Evolutionary conservation across 2,888 invertebrate genomes (phyloP).

Genomic region (Drosophila sordidula): DNA sequence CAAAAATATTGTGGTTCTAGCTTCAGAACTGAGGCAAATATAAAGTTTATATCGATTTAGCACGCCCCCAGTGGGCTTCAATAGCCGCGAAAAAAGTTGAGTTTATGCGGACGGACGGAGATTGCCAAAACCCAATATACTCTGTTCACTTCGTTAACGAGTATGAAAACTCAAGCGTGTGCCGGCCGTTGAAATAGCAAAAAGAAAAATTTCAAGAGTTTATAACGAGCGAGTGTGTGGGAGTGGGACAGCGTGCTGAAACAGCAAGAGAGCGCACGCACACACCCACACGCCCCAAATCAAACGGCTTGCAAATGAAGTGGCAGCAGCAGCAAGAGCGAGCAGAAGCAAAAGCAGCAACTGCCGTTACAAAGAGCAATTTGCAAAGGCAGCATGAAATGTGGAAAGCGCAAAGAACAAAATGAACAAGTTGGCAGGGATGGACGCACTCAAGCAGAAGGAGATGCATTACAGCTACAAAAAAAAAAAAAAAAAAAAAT

Average conservation of each 20-base stretch:
- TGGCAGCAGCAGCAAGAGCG: conserved; percentile 40
- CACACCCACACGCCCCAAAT: conserved; percentile 28
- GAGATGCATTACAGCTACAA: conserved; percentile 38
- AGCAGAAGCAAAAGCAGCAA: conserved; percentile 25
- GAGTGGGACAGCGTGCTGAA: conserved; percentile 14
- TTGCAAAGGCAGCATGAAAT: conserved; percentile 36
- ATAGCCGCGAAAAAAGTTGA: too few species aligned
- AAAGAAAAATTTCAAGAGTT: background rate
- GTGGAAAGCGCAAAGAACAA: conserved; percentile 36
- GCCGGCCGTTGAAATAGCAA: conserved; percentile 44
- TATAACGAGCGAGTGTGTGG: conserved; percentile 9
- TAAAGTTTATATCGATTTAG: too few species aligned
- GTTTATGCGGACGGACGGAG: too few species aligned
- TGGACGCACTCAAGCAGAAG: conserved; percentile 25
- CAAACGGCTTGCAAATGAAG: conserved; percentile 64
- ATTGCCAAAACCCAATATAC: too few species aligned
- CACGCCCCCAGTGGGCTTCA: too few species aligned
- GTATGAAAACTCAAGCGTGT: conserved; percentile 41
- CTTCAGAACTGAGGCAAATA: too few species aligned
- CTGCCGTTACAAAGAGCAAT: conserved; percentile 43
- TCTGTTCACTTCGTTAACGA: too few species aligned
- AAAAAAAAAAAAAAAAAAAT: conserved; percentile 15
- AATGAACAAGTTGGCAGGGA: conserved; percentile 41
- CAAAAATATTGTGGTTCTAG: too few species aligned
- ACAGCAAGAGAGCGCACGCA: conserved; percentile 15